Base-by-base conservation (phyloP, 64 coral and sea anemone genomes). In the Actinia equina region DNA sequence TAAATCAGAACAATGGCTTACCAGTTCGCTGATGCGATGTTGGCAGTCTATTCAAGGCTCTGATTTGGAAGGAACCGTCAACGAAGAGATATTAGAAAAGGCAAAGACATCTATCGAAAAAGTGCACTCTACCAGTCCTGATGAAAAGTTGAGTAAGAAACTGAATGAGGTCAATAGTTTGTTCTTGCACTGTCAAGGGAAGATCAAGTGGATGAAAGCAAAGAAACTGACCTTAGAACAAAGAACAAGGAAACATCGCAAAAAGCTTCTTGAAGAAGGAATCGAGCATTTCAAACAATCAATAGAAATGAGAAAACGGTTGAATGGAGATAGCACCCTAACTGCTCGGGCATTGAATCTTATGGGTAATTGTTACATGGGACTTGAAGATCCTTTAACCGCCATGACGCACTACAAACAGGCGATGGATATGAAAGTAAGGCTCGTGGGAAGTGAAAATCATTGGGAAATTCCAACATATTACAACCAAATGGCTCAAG, bases 401-500 rank as follows among this genome's bases (percentile, higher is more conserved):
- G 77, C 77, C 27, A 20, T 44, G 16, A 44, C 15, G 77, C 20
- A 44, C 27, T 79, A 43, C 44, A 37, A 43, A 5, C n/a, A 46
- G 30, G 77, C 77, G 44, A 17, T 79, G 42, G 14, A 79, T 18
- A 79, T 79, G 52, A 84, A 19, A 44, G 58, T 22, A 18, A 23
- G 52, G 27, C 43, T 55, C 18, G 59, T 44, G 41, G 90, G 84
- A 60, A 17, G 43, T 55, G 63, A 81, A 25, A 71, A 87, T 9
- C 85, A 92, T 56, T 59, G 80, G 60, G 90, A 92, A 41, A 87
- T 92, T 74, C 52, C 85, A 2, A 79, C 79, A 25, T 85, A 43
- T 58, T 86, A 87, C 10, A 92, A 92, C 58, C 90, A 92, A 56
- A 86, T 91, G 45, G 83, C 89, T 17, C 25, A 62, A 52, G 71